Percentiles rank a stretch among this genome's conserved stretches.
These are phyloP conservation scores for Marasmarcha lunaedactyla DNA, from an alignment of 2,888 invertebrate genomes.

Conservation along the genomic window DNA sequence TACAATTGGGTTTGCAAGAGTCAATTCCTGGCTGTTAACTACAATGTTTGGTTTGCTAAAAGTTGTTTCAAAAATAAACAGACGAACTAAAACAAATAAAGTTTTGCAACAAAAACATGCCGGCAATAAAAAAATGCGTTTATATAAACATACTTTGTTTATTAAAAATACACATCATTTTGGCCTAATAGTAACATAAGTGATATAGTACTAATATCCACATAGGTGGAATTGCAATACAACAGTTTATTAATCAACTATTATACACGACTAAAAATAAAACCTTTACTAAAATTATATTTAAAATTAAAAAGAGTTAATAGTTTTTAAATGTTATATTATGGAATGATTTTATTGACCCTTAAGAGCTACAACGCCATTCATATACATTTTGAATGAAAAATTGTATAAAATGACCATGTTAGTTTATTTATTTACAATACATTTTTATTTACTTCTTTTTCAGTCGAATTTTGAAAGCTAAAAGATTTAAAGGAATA, in stretches of 20 bases:
- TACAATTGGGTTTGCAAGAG: no score
- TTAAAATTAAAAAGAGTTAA: conserved; percentile 27
- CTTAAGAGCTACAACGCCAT: conserved; percentile 53
- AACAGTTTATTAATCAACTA: conserved; percentile 51
- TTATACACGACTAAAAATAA: conserved; percentile 38
- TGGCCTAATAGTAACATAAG: conserved; percentile 64
- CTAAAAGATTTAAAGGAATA: conserved; percentile 8
- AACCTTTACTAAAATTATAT: conserved; percentile 7
- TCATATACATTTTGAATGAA: conserved; percentile 23
- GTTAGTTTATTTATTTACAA: conserved; percentile 24
- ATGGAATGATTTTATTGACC: conserved; percentile 44
- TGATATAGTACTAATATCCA: conserved; percentile 53
- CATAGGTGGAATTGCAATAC: conserved; percentile 56
- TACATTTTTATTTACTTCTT: conserved; percentile 6
- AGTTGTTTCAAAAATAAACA: no score
- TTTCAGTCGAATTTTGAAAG: conserved; percentile 8
- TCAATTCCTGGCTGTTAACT: no score
- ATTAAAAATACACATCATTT: conserved; percentile 62
- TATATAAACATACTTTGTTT: conserved; percentile 49
- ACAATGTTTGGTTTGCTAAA: no score
- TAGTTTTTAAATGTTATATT: conserved; percentile 34
- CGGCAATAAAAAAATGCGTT: background rate
- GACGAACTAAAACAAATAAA: no score
- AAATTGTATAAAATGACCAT: conserved; percentile 11
- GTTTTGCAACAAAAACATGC: no score